Base-by-base conservation (phyloP, 2,113 vertebrate species). In the Callipepla squamata region DNA sequence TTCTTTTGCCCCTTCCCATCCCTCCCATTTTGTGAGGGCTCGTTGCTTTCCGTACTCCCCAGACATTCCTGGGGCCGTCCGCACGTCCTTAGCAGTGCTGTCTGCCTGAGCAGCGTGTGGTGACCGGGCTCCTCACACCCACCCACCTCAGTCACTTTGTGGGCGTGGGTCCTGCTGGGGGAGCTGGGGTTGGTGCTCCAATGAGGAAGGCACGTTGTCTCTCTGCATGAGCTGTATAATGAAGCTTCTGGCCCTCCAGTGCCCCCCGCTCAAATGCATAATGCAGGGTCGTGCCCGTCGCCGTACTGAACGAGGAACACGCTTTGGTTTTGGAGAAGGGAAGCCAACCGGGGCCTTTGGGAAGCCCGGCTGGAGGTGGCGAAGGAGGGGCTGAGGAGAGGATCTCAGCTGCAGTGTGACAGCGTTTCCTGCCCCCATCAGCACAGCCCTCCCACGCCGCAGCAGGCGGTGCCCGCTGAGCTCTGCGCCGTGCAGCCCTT, bases 281-380 rank as follows among this genome's bases (percentile, higher is more conserved):
- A 32, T 0, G 0, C 53, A 2, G 15, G 51, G 19, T 55, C 0
- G 0, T 65, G 58, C 34, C 22, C 55, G 47, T 68, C 34, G 19
- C 55, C 14, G 9, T 15, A 13, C 51, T 53, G 51, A 36, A 50
- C 73, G 32, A 44, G 73, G 73, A n/a, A 12, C 15, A 5, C 0
- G 17, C 67, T 70, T 66, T 23, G 50, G 14, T 44, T 68, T 36
- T 45, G 62, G 50, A 38, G 47, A 30, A 57, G 53, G 18, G 53
- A 76, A 61, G 62, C 36, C 13, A 19, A 53, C 22, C 7, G 13
- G 16, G 42, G 38, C 38, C 9, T 32, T 28, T 42, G 48, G 4
- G 16, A 47, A 30, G 15, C 23, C 74, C 36, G 42, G 6, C 18
- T 0, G 0, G 62, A 45, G 62, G 32, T 22, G 6, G 32, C 48